Evolutionary conservation across 1,140 invertebrate species (phyloP), one percentile per base, ranked within the genome.

Genomic region (Cryptotermes secundus): DNA sequence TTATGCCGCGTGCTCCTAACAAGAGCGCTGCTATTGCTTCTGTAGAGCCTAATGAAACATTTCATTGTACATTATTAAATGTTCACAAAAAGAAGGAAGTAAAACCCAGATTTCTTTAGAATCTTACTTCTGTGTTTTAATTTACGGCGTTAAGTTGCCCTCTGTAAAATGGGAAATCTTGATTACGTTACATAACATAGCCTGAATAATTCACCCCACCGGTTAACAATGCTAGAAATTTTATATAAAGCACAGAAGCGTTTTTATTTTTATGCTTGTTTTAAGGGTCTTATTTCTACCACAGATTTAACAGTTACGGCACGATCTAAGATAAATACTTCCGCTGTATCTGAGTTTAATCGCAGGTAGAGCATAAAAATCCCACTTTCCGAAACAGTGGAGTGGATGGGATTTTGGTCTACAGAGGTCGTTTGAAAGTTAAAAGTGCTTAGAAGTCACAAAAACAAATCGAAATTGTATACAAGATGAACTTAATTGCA

Each of bases 231-330:
- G 14, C 45, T 22, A 49, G 45, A 49, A 14, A 19, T 49, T 38
- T 49, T 49, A 49, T 49, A 19, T 49, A 49, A 49, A 49, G 45
- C 22, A 49, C 59, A 72, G 59, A 31, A 49, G 19, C 59, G n/a
- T 72, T 72, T 72, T n/a, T 72, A 26, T 72, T 26, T 72, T 72
- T 31, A 72, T 72, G 59, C 59, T 72, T 72, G 26, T 72, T 72
- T 72, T 72, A 72, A 72, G 4, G 31, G 26, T n/a, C n/a, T 72
- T 72, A 72, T 72, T 72, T n/a, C 59, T 31, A 72, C 59, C 59
- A 72, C 59, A 72, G 59, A 72, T 72, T 49, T 49, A 49, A 49
- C 45, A 49, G 45, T 49, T 49, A 49, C 45, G 12, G 45, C 45
- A 49, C 19, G 16, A 49, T 49, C 12, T 49, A 3, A 49, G 45